A percentile compares a stretch with the other conserved stretches of the same genome.
Evolutionary conservation across 2,113 vertebrate species (phyloP).

Genomic region (Neogobius melanostomus): DNA sequence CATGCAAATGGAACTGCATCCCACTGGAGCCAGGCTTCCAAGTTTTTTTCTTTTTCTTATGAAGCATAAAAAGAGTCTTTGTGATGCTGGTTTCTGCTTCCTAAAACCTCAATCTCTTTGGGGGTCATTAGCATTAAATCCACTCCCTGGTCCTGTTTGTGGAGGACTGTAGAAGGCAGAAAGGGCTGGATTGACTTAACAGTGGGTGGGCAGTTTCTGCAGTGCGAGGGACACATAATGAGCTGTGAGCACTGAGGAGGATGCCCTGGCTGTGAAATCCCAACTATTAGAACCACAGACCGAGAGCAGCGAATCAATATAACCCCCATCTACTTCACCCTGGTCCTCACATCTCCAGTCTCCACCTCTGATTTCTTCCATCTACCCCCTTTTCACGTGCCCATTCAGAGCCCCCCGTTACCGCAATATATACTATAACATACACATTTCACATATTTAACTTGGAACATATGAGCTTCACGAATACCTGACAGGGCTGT

Average conservation of each 20-base stretch:
- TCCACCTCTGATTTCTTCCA: conserved; percentile 24
- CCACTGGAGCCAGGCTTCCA: too few relatives aligned
- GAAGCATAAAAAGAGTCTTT: not conserved
- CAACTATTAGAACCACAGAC: conserved; percentile 56
- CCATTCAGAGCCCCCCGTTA: not conserved
- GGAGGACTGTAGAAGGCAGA: conserved; percentile 4
- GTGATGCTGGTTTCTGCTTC: not conserved
- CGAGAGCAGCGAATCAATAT: conserved; percentile 53
- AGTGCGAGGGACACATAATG: conserved; percentile 11
- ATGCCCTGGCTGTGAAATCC: conserved; percentile 55
- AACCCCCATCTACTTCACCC: conserved; percentile 14
- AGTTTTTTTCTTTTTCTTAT: not conserved
- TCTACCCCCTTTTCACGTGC: not conserved
- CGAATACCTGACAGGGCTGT: too few relatives aligned
- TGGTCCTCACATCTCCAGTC: conserved; percentile 39
- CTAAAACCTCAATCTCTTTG: not conserved
- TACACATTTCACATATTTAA: too few relatives aligned
- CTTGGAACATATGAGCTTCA: too few relatives aligned
- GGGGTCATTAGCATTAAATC: not conserved
- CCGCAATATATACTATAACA: not conserved
- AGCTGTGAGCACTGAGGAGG: conserved; percentile 27
- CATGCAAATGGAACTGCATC: too few relatives aligned
- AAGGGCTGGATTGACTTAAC: conserved; percentile 35
- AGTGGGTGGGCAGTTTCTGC: not conserved
- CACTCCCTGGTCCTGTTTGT: not conserved